Base-by-base conservation (phyloP, 2,113 vertebrate genomes). In the Albula glossodonta region DNA sequence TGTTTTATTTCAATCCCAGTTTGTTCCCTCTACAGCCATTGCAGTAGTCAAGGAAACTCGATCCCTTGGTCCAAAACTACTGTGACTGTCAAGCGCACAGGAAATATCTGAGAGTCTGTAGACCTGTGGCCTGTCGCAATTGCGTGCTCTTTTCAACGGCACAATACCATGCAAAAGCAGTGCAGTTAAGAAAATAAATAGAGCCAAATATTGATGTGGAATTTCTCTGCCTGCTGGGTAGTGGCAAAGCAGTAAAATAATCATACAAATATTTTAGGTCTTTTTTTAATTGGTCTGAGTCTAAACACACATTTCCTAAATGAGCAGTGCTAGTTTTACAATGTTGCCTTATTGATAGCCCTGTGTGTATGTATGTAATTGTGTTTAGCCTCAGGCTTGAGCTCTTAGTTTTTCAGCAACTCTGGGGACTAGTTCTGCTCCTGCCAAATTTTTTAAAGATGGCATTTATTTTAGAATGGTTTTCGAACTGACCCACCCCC, bases 1-100 rank as follows among this genome's bases (percentile, higher is more conserved):
- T 91, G 93, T 90, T 93, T 94, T 86, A 88, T 94, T 92, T 92
- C 87, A 92, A 87, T 88, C 82, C 31, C 83, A 60, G 86, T 90
- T 86, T 77, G 13, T 88, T 88, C n/a, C 83, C 88, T 74, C 87
- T 49, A 79, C 84, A 70, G 88, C 88, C 89, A 80, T 56, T 66
- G 78, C 87, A 51, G 88, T 88, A 41, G 78, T 51, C 78, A 84
- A 86, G 86, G 89, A 92, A 92, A 94, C 89, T 84, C 81, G 66
- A 94, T 90, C 89, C 87, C 53, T 2, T 77, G 90, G 85, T 90
- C 87, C 88, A 91, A 66, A 93, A 93, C 51, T 86, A 88, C 83
- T 85, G 90, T 90, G 90, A 92, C 70, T n/a, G 91, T 90, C 88
- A 90, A 66, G 78, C n/a, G 10, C 85, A 88, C 87, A 81, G 87